Evolutionary conservation across 2,888 invertebrate species (phyloP).

Genomic region (Cyaniris semiargus): DNA sequence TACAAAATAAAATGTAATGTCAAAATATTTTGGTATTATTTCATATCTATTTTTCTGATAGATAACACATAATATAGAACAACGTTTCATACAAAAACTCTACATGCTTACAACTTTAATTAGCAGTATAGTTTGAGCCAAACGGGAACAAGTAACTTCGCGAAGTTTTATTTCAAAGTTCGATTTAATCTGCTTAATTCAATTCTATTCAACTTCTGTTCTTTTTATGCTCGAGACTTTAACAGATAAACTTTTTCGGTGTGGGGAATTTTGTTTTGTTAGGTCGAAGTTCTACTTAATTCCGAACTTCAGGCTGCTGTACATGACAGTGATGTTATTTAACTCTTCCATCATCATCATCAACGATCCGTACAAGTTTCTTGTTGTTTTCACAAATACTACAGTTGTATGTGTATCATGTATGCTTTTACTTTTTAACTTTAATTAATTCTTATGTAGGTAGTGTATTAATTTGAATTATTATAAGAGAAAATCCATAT

Average conservation of each 20-base stretch:
- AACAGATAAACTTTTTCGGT: conserved; percentile 27
- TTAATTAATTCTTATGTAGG: too few relatives aligned
- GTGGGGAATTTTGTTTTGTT: conserved; percentile 2
- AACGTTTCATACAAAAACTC: background rate
- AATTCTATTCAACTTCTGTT: conserved; percentile 7
- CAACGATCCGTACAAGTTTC: background rate
- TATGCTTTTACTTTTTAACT: too few relatives aligned
- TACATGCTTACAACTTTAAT: background rate
- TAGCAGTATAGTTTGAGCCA: conserved; percentile 13
- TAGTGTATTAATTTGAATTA: too few relatives aligned
- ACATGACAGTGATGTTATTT: conserved; percentile 9
- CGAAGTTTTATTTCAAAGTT: background rate
- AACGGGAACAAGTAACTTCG: background rate
- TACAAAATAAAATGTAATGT: too few relatives aligned
- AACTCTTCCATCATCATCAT: background rate
- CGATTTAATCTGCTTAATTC: conserved; percentile 21
- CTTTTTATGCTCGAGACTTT: conserved; percentile 16
- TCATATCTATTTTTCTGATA: too few relatives aligned
- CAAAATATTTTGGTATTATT: too few relatives aligned
- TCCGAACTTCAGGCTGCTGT: background rate
- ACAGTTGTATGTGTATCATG: background rate
- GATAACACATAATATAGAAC: too few relatives aligned
- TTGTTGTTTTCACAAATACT: background rate
- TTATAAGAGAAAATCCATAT: too few relatives aligned
- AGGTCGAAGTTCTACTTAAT: conserved; percentile 17